Conservation (phyloP, 2,797 vertebrate genomes). For the Enteromius fasciolatus region DNA sequence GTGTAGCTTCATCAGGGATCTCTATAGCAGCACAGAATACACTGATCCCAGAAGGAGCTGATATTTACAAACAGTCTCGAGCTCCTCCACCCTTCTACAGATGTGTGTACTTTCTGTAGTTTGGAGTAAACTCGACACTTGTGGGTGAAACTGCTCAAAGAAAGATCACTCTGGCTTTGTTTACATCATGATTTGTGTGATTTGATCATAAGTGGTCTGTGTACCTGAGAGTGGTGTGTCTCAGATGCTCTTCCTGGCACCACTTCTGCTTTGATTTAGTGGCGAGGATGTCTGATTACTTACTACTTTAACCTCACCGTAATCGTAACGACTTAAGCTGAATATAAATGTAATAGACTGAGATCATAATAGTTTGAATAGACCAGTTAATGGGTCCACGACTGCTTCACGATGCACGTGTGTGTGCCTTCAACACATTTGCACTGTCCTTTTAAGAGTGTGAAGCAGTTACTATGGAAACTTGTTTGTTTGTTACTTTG, state of each 20-base stretch:
- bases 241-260: neutral
- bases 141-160: slow-evolving; percentile 1
- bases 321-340: neutral
- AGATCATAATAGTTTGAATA: slow-evolving; percentile 17
- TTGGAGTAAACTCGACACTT: neutral
- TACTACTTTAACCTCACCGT: too few species aligned
- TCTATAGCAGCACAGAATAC: neutral
- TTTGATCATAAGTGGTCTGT: neutral
- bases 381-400: neutral
- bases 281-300: neutral
- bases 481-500: neutral
- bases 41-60: neutral
- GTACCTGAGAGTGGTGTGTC: neutral
- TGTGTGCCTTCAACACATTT: neutral
- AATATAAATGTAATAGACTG: neutral
- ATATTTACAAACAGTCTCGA: neutral
- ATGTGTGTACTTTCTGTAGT: slow-evolving; percentile 19
- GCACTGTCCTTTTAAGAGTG: neutral
- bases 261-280: neutral
- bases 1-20: neutral
- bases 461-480: neutral
- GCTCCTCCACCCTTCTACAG: neutral
- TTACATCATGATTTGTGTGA: neutral
- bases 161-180: neutral
- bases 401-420: slow-evolving; percentile 3